These are phyloP conservation scores for Ostrea edulis DNA, from an alignment of 1,140 invertebrate species.

Conservation along the genomic window DNA sequence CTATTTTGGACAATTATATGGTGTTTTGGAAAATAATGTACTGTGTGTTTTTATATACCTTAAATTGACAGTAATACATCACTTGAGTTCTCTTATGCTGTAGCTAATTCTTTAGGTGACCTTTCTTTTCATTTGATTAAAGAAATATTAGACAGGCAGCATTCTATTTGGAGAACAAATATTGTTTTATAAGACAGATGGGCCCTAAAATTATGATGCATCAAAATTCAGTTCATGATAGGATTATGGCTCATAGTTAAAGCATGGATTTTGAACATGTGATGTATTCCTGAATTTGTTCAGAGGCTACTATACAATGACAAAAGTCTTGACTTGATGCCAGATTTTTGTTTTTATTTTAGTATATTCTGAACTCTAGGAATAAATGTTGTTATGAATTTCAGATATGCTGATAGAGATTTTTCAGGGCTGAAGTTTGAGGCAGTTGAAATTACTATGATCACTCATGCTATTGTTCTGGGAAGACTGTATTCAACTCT, in stretches of 20 bases:
- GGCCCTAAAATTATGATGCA: no score
- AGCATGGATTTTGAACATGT: neutral
- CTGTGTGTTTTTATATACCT: neutral
- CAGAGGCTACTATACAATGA: neutral
- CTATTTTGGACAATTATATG: neutral
- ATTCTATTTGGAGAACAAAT: no score
- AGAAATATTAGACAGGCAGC: no score
- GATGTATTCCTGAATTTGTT: neutral
- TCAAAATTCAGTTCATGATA: no score
- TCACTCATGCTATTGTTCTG: neutral
- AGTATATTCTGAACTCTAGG: neutral
- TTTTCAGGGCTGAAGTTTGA: constrained; percentile 12
- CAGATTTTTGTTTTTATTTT: neutral
- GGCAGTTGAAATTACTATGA: neutral
- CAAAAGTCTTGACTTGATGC: neutral
- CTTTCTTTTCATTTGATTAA: no score
- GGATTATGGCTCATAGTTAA: no score
- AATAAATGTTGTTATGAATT: constrained; percentile 26
- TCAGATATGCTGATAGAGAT: neutral
- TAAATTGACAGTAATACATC: neutral
- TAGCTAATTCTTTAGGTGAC: no score
- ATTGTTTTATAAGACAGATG: no score
- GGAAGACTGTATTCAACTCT: neutral
- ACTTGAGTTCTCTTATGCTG: neutral
- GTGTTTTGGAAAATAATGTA: neutral